Percentiles rank a stretch among this genome's conserved stretches.
Evolutionary conservation across 2,888 invertebrate species (phyloP).

Genomic region (Napeogenes inachia): DNA sequence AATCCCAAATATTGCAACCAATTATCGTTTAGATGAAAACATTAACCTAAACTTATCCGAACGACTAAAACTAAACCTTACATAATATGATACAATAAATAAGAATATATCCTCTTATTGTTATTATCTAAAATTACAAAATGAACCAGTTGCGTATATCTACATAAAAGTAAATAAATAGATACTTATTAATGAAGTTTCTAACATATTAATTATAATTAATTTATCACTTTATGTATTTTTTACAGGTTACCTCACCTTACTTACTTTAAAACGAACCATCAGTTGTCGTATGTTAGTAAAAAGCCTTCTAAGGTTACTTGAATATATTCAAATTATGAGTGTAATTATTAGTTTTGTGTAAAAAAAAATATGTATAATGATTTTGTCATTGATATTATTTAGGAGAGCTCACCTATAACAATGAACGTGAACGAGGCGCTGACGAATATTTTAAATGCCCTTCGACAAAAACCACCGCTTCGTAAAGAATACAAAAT

Average conservation of each 20-base stretch:
- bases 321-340: too few relatives aligned
- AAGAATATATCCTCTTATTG: conserved; percentile 20
- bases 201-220: not conserved
- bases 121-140: conserved; percentile 15
- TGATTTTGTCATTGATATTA: too few relatives aligned
- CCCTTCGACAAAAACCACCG: too few relatives aligned
- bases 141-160: conserved; percentile 14
- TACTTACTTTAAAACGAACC: too few relatives aligned
- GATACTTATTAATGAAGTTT: not conserved
- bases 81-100: conserved; percentile 27
- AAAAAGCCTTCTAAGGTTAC: too few relatives aligned
- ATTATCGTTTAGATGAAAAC: conserved; percentile 18
- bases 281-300: too few relatives aligned
- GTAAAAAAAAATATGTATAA: too few relatives aligned
- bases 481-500: too few relatives aligned
- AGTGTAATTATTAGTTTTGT: too few relatives aligned
- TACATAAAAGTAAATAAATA: conserved; percentile 4
- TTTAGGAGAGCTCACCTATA: too few relatives aligned
- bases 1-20: conserved; percentile 32
- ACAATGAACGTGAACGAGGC: too few relatives aligned
- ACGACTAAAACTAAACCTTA: conserved; percentile 26
- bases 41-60: conserved; percentile 22
- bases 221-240: not conserved
- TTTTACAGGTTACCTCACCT: conserved; percentile 2
- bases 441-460: too few relatives aligned